phyloP scores from a whole-genome alignment of 2,113 vertebrate genomes.

The Brachionichthys hirsutus region DNA sequence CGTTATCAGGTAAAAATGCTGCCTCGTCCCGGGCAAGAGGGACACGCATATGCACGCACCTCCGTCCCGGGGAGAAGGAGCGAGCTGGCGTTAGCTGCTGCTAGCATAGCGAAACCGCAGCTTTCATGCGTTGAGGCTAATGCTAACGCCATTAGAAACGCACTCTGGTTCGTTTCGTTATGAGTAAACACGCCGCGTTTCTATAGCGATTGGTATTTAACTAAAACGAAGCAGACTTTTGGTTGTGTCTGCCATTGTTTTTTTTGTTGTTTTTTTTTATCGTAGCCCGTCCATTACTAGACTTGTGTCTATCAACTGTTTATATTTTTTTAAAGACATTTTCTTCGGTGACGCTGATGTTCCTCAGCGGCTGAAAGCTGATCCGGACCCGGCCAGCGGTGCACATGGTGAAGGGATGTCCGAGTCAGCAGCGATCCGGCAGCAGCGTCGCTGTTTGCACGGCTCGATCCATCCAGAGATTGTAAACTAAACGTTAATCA shows the following conservation, averaged over 20 bases:
- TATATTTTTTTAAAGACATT: neutral
- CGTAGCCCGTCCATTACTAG: neutral
- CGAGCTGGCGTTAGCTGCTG: constrained; percentile 41
- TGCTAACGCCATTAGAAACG: constrained; percentile 47
- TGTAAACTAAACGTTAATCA: constrained; percentile 52
- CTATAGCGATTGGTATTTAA: neutral
- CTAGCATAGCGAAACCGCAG: constrained; percentile 47
- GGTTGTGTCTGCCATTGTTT: no score
- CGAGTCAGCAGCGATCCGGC: no score
- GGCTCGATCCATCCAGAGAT: constrained; percentile 2
- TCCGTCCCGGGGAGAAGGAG: neutral
- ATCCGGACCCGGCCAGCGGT: constrained; percentile 21
- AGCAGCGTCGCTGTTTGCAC: no score
- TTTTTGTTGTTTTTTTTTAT: no score
- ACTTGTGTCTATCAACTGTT: neutral
- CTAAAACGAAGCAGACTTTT: no score
- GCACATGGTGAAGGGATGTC: constrained; percentile 27
- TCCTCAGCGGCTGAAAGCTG: constrained; percentile 3
- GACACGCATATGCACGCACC: constrained; percentile 50
- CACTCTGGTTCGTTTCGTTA: constrained; percentile 3
- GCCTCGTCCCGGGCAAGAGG: constrained; percentile 28
- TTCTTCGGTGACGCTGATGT: neutral
- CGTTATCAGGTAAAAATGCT: constrained; percentile 58
- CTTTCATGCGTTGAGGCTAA: constrained; percentile 32
- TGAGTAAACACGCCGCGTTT: constrained; percentile 8